phyloP scores from a whole-genome alignment of 2,888 invertebrate genomes.

The Zhuqinia jingwanae region DNA sequence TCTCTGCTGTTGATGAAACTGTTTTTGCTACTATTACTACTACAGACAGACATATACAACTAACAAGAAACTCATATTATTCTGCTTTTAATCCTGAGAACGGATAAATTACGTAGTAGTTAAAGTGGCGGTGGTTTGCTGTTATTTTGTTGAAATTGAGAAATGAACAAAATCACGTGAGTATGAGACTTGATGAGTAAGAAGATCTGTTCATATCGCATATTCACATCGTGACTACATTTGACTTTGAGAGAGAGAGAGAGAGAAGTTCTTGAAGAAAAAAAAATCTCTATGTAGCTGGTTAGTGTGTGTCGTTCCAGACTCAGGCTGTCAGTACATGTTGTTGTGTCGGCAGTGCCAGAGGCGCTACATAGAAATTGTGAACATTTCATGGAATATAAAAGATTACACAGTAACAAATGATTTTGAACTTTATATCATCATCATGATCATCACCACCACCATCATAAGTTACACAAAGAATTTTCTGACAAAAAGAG shows the following conservation, averaged over 20 bases:
- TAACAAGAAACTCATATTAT: no score
- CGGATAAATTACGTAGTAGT: no score
- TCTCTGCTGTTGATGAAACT: background rate
- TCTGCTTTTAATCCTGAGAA: no score
- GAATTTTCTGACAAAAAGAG: no score
- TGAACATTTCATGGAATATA: conserved; percentile 27
- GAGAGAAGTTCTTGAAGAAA: conserved; percentile 27
- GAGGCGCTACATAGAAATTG: conserved; percentile 21
- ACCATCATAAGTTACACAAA: no score
- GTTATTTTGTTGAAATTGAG: conserved; percentile 20
- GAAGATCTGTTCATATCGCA: no score
- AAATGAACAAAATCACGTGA: conserved; percentile 22
- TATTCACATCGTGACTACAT: conserved; percentile 26
- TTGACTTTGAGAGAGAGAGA: conserved; percentile 16
- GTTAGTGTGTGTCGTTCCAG: conserved; percentile 10
- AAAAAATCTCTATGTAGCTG: conserved; percentile 5
- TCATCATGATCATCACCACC: no score
- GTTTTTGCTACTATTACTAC: background rate
- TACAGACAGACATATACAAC: no score
- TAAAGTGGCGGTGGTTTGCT: background rate
- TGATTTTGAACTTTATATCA: no score
- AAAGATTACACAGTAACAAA: background rate
- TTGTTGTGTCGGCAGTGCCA: conserved; percentile 19
- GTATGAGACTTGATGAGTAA: conserved; percentile 13
- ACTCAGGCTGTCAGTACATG: background rate